Evolutionary conservation across 2,113 vertebrate species (phyloP).

Genomic region (Rattus rattus): DNA sequence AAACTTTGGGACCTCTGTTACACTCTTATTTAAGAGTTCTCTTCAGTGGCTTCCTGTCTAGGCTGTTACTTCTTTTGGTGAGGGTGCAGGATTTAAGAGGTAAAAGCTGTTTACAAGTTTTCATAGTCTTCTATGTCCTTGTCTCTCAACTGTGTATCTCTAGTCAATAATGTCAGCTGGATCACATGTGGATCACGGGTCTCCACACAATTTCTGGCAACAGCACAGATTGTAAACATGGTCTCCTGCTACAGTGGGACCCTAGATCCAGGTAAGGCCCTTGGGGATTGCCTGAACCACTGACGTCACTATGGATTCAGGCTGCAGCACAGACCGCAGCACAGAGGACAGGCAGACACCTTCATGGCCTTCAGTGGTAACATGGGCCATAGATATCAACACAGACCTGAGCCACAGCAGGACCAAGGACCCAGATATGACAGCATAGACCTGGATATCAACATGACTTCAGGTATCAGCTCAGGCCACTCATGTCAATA

Average conservation of each 20-base stretch:
- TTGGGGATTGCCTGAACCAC: too few species aligned
- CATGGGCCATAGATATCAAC: not conserved
- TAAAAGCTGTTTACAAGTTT: not conserved
- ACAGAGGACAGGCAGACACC: not conserved
- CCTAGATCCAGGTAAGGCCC: too few species aligned
- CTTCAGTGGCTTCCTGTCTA: not conserved
- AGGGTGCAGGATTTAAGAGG: not conserved
- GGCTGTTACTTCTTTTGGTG: not conserved
- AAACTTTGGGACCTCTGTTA: not conserved
- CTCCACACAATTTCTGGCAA: not conserved
- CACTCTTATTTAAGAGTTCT: not conserved
- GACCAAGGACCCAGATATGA: not conserved
- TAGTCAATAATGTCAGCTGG: not conserved
- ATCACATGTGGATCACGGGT: not conserved
- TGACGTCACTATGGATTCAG: not conserved
- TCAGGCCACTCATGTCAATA: not conserved
- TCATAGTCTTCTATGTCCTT: not conserved
- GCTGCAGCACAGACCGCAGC: not conserved
- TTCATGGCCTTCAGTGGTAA: not conserved
- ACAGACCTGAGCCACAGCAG: not conserved
- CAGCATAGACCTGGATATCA: not conserved
- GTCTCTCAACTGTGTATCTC: not conserved
- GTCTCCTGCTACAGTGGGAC: too few species aligned
- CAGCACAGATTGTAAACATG: not conserved
- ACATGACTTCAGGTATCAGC: not conserved